Evolutionary conservation across 2,797 vertebrate genomes (phyloP), one percentile per base, ranked within the genome.

Genomic region (Siniperca undulata): DNA sequence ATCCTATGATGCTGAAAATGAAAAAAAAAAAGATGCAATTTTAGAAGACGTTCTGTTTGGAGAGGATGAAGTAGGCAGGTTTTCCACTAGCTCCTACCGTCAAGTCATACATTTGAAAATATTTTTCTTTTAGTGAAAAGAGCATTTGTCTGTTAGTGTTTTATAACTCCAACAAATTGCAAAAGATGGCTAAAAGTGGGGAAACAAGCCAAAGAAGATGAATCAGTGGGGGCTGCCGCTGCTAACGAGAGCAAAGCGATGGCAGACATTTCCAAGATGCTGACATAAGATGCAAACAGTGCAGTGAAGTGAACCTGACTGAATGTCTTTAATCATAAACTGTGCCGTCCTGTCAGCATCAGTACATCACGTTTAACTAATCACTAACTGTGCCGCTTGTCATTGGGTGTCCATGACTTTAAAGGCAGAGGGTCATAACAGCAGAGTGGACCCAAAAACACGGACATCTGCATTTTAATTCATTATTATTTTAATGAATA

Each of bases 161-260:
- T 46, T 6, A 71, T 34, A 14, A 22, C 53, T 44, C 7, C 16
- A 4, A 70, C 22, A 52, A 50, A 68, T 16, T 5, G 17, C n/a
- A 44, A 30, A 30, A 48, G 56, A 48, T 19, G 22, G 4, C 12
- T n/a, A 7, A 68, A 52, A 30, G 30, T 0, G 3, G 13, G 12
- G 5, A 69, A 71, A 71, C 38, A 71, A 22, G 36, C 9, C 17
- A 70, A 27, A 70, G 50, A 55, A 40, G 22, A 70, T n/a, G 50
- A 12, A 70, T 10, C n/a, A 19, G 16, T 36, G 1, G n/a, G 44
- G 0, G 46, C n/a, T 17, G 7, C 20, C 9, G 55, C 69, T 72
- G 56, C 56, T 48, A 17, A 24, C 1, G 13, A 36, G 9, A 17
- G 40, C 16, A 14, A 46, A 20, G 13, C 3, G 14, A 48, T 34